A percentile compares a stretch with the other conserved stretches of the same genome.
Evolutionary conservation across 2,113 vertebrate species (phyloP).

Genomic region (Poeciliopsis prolifica): DNA sequence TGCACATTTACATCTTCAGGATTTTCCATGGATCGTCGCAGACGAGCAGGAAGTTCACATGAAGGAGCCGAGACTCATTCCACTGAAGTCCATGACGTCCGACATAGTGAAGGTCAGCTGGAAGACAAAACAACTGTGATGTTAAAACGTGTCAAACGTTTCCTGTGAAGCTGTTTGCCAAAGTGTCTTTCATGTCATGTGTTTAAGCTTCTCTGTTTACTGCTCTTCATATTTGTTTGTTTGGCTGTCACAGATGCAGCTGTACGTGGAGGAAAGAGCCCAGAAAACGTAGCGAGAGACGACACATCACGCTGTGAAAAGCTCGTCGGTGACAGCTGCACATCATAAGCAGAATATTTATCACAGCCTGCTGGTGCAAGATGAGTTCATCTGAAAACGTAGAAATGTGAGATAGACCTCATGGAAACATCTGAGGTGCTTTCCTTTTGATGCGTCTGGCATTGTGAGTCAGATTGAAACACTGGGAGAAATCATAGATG

Average conservation of each 20-base stretch:
- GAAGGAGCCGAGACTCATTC: conserved; percentile 93
- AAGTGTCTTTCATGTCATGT: neutral
- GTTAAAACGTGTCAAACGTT: neutral
- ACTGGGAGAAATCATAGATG: neutral
- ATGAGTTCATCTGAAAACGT: conserved; percentile 1
- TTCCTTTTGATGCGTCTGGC: neutral
- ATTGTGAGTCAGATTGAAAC: neutral
- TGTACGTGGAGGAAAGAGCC: conserved; percentile 94
- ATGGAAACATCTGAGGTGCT: neutral
- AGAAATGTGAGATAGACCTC: neutral
- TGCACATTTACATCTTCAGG: conserved; percentile 72
- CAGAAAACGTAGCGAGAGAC: conserved; percentile 79
- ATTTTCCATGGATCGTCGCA: conserved; percentile 97
- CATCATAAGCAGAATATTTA: neutral
- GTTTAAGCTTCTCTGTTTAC: neutral
- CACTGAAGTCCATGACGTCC: conserved; percentile 96
- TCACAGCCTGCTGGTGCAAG: conserved; percentile 4
- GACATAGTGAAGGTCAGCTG: conserved; percentile 93
- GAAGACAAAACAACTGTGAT: neutral
- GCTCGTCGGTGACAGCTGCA: neutral
- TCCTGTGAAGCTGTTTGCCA: neutral
- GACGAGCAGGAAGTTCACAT: conserved; percentile 97
- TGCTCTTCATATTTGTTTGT: neutral
- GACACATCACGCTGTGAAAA: neutral
- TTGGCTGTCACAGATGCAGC: conserved; percentile 87